Percentiles rank a stretch among this genome's conserved stretches.
These are phyloP conservation scores for Stenurella melanura DNA, from an alignment of 2,888 invertebrate genomes.

Conservation along the genomic window DNA sequence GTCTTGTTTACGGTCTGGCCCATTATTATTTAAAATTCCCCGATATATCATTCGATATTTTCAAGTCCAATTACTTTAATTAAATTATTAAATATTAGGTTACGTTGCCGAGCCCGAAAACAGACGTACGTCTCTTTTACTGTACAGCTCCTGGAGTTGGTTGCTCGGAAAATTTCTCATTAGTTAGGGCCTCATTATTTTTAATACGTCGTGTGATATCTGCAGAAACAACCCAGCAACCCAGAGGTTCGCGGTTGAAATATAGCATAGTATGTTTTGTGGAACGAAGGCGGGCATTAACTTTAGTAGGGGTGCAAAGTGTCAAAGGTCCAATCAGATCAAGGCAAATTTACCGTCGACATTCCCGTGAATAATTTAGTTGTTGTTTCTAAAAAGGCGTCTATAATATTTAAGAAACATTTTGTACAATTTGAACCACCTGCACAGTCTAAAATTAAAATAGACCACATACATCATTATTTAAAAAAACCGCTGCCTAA, in stretches of 20 bases:
- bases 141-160: slow-evolving; percentile 36
- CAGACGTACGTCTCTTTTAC: slow-evolving; percentile 10
- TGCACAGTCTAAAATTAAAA: too few species aligned
- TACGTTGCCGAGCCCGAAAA: slow-evolving; percentile 10
- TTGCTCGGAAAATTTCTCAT: slow-evolving; percentile 55
- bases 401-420: too few species aligned
- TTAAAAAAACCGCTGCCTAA: too few species aligned
- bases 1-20: not conserved
- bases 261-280: slow-evolving; percentile 22
- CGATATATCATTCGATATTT: slow-evolving; percentile 41
- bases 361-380: too few species aligned
- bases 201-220: slow-evolving; percentile 54
- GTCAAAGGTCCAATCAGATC: too few species aligned
- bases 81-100: slow-evolving; percentile 44
- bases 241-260: slow-evolving; percentile 24
- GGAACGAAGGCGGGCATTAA: not conserved
- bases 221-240: slow-evolving; percentile 12
- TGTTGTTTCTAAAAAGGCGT: too few species aligned
- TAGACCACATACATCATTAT: too few species aligned
- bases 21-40: slow-evolving; percentile 9
- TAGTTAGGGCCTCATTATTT: slow-evolving; percentile 60
- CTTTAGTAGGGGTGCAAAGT: too few species aligned
- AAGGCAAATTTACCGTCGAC: too few species aligned
- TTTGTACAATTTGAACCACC: too few species aligned
- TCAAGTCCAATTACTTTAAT: slow-evolving; percentile 42